phyloP scores from a whole-genome alignment of 1,140 invertebrate genomes.

The Venturia canescens region DNA sequence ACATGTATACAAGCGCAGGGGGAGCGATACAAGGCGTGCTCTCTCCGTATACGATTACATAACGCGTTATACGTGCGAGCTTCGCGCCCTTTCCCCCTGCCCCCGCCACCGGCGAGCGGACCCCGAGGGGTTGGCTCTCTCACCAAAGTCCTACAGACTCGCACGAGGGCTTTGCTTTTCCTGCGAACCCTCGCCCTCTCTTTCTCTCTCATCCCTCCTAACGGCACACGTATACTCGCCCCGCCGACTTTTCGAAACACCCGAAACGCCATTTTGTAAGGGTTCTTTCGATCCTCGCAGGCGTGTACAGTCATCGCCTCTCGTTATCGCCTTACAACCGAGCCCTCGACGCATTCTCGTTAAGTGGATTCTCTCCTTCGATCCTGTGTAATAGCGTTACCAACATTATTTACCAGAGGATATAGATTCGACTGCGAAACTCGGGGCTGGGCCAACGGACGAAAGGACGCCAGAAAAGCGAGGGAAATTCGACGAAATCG shows the following conservation, averaged over 20 bases:
- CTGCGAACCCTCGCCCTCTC: conserved; percentile 7
- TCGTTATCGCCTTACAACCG: conserved; percentile 13
- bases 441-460: too few species aligned
- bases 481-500: too few species aligned
- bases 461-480: too few species aligned
- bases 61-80: conserved; percentile 64
- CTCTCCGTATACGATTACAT: conserved; percentile 73
- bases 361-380: neutral
- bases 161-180: conserved; percentile 15
- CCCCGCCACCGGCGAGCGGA: conserved; percentile 22
- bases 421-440: neutral
- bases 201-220: conserved; percentile 2
- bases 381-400: neutral
- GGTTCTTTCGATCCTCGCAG: conserved; percentile 28
- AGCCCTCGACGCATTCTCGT: neutral
- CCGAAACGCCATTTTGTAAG: conserved; percentile 52
- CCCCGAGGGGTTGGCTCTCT: conserved; percentile 45
- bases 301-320: conserved; percentile 27
- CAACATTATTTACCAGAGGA: neutral
- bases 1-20: conserved; percentile 39
- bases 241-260: conserved; percentile 40
- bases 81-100: conserved; percentile 23
- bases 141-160: conserved; percentile 3
- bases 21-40: conserved; percentile 69
- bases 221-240: conserved; percentile 19